Conservation (phyloP, 92 coral and sea anemone genomes). For the Siderastrea radians region DNA sequence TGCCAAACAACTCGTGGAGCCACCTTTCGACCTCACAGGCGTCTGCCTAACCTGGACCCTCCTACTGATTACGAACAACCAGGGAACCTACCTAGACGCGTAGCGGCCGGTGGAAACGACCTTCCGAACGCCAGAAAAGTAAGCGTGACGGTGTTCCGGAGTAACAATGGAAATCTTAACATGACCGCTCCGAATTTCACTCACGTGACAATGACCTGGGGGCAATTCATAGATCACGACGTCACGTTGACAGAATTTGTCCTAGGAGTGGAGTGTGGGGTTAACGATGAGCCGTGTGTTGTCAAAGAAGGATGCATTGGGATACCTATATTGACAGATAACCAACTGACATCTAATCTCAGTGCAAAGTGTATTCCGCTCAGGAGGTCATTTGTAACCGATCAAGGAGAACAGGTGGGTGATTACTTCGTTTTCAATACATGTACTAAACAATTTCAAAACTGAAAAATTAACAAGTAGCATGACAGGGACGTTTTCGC, state of each 20-base stretch:
- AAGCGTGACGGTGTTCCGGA: neutral
- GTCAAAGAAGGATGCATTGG: slow-evolving; percentile 1
- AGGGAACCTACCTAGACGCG: neutral
- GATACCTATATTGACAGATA: neutral
- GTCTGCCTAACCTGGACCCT: neutral
- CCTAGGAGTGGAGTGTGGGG: neutral
- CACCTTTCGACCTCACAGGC: neutral
- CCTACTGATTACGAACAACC: neutral
- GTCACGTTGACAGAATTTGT: slow-evolving; percentile 16
- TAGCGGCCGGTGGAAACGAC: neutral
- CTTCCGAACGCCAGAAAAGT: slow-evolving; percentile 12
- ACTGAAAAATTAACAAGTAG: no score
- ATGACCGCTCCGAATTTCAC: neutral
- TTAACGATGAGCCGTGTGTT: slow-evolving; percentile 11
- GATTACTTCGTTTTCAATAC: neutral
- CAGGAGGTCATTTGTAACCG: neutral
- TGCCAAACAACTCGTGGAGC: slow-evolving; percentile 18
- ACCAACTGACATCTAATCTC: neutral
- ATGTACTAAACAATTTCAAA: no score
- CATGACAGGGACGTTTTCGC: no score
- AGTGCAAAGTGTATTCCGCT: slow-evolving; percentile 24
- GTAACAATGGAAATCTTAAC: neutral
- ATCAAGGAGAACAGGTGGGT: neutral
- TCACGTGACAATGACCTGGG: slow-evolving; percentile 45
- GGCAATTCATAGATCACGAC: slow-evolving; percentile 40